Conservation (phyloP, 2,113 vertebrate species). For the Brachypodius melanocephalos region DNA sequence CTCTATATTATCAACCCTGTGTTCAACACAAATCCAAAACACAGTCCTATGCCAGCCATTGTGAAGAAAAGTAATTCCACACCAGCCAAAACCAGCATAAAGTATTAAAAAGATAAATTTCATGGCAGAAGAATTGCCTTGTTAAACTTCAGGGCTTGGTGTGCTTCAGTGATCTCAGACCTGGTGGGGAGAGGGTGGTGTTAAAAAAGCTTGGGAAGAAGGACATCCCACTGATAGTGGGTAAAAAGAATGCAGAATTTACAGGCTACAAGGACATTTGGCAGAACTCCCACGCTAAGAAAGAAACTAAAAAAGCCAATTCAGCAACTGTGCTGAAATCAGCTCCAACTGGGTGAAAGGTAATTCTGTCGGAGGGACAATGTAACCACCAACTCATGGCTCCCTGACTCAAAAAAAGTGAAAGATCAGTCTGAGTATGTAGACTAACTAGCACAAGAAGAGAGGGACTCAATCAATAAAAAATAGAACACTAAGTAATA, state of each 20-base stretch:
- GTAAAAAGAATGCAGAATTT: not conserved
- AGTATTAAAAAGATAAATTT: not conserved
- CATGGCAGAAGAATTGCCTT: not conserved
- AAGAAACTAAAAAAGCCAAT: not conserved
- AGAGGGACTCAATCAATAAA: not conserved
- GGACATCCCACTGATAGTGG: not conserved
- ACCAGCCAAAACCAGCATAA: not conserved
- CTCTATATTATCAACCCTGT: rapidly evolving
- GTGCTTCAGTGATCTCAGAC: not conserved
- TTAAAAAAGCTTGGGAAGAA: not conserved
- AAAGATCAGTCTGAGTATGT: not conserved
- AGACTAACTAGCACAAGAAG: not conserved
- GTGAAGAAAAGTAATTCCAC: not conserved
- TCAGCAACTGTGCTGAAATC: not conserved
- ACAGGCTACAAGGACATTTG: not conserved
- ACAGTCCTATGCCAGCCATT: not conserved
- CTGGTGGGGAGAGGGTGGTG: too few relatives aligned
- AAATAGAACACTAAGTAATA: not conserved
- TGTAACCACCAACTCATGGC: not conserved
- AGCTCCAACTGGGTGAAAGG: not conserved
- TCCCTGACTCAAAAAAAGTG: not conserved
- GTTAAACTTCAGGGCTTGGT: not conserved
- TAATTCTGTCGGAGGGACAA: not conserved
- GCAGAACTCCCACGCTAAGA: not conserved
- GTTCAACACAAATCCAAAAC: not conserved